Percentiles rank a stretch among this genome's conserved stretches.
These are phyloP conservation scores for Cynopterus brachyotis DNA, from an alignment of 2,113 vertebrate genomes.

Conservation along the genomic window DNA sequence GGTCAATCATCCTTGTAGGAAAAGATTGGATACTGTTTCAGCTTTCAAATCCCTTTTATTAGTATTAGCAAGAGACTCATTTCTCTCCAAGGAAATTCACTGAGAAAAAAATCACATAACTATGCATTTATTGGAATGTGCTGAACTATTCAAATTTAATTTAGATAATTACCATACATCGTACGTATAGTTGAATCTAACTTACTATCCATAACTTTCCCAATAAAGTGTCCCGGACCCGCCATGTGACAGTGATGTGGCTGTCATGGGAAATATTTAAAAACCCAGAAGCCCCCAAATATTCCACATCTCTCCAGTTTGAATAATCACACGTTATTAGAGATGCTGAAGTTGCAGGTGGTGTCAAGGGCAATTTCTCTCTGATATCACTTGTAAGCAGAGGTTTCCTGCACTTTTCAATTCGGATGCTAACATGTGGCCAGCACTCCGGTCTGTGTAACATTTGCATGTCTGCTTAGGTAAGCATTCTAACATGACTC, in stretches of 20 bases:
- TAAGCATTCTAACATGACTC: background rate
- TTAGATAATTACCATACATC: background rate
- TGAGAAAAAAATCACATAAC: background rate
- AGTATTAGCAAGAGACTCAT: slow-evolving; percentile 45
- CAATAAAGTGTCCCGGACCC: background rate
- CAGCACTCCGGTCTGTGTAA: background rate
- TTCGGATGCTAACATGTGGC: background rate
- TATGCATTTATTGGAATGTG: slow-evolving; percentile 49
- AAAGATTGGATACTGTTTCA: slow-evolving; percentile 36
- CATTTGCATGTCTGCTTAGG: background rate
- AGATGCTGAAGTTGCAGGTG: background rate
- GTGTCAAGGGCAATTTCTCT: background rate
- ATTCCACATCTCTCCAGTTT: background rate
- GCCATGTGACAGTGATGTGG: background rate
- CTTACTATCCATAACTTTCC: slow-evolving; percentile 8
- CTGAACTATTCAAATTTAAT: slow-evolving; percentile 58
- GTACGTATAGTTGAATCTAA: background rate
- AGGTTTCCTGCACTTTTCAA: background rate
- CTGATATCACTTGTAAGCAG: background rate
- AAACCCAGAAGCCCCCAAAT: background rate
- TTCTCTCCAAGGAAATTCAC: slow-evolving; percentile 60
- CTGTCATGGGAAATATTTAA: background rate
- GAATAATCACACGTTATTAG: background rate
- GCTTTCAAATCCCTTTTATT: slow-evolving; percentile 51
- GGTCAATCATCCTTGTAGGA: background rate